Evolutionary conservation across 2,797 vertebrate genomes (phyloP), one percentile per base, ranked within the genome.

Genomic region (Pipistrellus pipistrellus): DNA sequence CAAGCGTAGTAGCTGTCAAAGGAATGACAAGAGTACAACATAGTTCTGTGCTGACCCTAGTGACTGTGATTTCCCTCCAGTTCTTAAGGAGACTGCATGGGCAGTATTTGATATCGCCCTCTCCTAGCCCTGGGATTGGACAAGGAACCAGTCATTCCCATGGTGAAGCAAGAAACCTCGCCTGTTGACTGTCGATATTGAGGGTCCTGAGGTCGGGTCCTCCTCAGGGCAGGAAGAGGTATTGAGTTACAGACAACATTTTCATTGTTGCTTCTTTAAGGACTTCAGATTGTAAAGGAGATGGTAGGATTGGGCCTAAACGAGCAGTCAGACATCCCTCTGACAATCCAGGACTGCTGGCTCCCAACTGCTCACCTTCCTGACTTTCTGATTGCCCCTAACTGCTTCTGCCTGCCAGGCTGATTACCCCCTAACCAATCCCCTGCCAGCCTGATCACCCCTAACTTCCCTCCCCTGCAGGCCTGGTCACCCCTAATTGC

Each of bases 31-130:
- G 77, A 64, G 0, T 30, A 6, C 38, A 71, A 68, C 9, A 15
- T 51, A 64, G 84, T 94, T 94, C 81, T 59, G 6, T 7, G 8
- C 41, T 69, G 83, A 76, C 57, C 75, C 73, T 78, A 85, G 59
- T 30, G 46, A 77, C 85, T 53, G 27, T 77, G 91, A 13, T 71
- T 91, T 84, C 66, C 21, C 32, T 91, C 57, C 69, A 71, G 23
- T 82, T 95, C 62, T 91, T 71, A 48, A 66, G 23, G 68, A 77
- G 44, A 23, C 69, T 64, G 95, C 25, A 8, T 10, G 17, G 21
- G 11, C n/a, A 25, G 13, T 78, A 44, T 53, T 91, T 71, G 66
- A 66, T 48, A 20, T 80, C 66, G 10, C 46, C 9, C 9, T 44
- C 53, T 20, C 18, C 4, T 9, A 8, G 38, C 83, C n/a, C 30